Conservation (phyloP, 1,140 invertebrate species). For the Ceratitis capitata region DNA sequence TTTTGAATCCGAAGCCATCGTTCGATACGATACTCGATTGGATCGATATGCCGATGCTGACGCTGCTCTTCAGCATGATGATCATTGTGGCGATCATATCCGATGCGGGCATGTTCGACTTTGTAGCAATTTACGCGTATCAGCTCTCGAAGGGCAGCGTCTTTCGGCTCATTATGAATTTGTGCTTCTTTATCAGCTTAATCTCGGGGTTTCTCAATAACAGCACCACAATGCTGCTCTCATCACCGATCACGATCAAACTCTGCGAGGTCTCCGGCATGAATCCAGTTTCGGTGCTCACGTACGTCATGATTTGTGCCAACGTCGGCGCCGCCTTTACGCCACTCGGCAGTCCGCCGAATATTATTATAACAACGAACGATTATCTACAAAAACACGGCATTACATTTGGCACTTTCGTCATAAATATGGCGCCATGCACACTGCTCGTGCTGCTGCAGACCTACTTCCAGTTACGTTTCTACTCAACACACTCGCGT, state of each 20-base stretch:
- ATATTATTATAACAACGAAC: constrained; percentile 76
- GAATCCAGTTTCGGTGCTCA: constrained; percentile 81
- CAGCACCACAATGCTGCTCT: constrained; percentile 83
- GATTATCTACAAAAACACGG: constrained; percentile 60
- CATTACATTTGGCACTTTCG: constrained; percentile 75
- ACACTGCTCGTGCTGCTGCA: constrained; percentile 70
- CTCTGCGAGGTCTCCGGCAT: constrained; percentile 85
- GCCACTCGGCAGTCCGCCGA: constrained; percentile 85
- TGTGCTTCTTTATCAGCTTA: constrained; percentile 80
- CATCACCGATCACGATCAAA: constrained; percentile 84
- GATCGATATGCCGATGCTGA: constrained; percentile 84
- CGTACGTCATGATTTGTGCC: constrained; percentile 79
- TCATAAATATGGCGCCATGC: constrained; percentile 74
- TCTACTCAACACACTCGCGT: constrained; percentile 77
- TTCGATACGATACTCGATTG: constrained; percentile 78
- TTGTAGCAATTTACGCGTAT: constrained; percentile 78
- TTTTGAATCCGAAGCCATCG: constrained; percentile 75
- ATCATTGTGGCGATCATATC: constrained; percentile 82
- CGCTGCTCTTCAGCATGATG: constrained; percentile 90
- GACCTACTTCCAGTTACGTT: constrained; percentile 74
- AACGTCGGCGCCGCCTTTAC: constrained; percentile 86
- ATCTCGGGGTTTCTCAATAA: constrained; percentile 85
- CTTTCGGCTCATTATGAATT: constrained; percentile 80
- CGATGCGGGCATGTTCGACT: constrained; percentile 87
- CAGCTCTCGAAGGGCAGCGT: constrained; percentile 79